These are phyloP conservation scores for Puffinus mauretanicus DNA, from an alignment of 2,113 vertebrate genomes.

Conservation along the genomic window DNA sequence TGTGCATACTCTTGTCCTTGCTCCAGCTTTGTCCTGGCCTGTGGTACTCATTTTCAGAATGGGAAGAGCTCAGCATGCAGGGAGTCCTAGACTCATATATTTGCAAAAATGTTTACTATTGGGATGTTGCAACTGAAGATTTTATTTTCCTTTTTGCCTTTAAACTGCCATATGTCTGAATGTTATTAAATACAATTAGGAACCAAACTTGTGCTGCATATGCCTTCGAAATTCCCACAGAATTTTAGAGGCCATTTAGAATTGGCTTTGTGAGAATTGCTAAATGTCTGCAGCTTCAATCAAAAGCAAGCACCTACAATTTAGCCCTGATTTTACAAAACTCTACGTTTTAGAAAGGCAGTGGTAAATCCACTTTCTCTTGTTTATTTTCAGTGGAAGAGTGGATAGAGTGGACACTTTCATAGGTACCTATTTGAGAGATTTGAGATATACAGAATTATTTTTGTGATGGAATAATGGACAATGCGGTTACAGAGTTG, in stretches of 20 bases:
- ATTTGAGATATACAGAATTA: neutral
- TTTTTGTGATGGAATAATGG: neutral
- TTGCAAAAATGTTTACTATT: neutral
- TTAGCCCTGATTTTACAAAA: neutral
- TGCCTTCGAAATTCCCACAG: neutral
- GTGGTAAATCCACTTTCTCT: neutral
- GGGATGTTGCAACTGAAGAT: neutral
- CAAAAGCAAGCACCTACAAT: neutral
- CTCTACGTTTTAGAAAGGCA: neutral
- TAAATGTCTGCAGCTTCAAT: neutral
- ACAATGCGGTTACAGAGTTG: neutral
- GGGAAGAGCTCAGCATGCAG: neutral
- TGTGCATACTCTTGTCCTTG: neutral
- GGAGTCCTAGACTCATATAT: neutral
- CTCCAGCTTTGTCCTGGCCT: neutral
- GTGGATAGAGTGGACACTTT: neutral
- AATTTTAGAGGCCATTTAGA: neutral
- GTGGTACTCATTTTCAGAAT: neutral
- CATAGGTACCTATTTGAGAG: neutral
- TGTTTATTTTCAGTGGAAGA: neutral
- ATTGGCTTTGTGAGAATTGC: neutral
- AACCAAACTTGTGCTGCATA: neutral
- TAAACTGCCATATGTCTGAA: neutral
- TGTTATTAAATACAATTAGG: neutral
- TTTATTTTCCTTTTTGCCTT: neutral